Evolutionary conservation across 1,140 invertebrate species (phyloP), one percentile per base, ranked within the genome.

Genomic region (Cylas formicarius): DNA sequence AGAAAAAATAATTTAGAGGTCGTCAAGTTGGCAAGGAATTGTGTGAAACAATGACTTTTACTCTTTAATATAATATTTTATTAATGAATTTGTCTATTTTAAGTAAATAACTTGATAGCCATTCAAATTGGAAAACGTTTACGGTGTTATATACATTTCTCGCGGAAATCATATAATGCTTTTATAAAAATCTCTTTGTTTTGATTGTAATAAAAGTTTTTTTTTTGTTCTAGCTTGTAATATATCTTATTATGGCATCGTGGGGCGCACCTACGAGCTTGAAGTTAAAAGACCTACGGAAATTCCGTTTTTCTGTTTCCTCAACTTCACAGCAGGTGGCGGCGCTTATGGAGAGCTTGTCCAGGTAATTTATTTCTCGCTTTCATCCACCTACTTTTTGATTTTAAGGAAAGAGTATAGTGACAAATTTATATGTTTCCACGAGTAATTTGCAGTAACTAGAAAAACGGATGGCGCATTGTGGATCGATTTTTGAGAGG

Each of bases 321-420:
- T 87, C 44, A 86, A 86, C 65, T 86, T 87, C 63, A 86, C 82
- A 11, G 82, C 84, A 19, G 78, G 71, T 28, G 81, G 82, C 10
- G 75, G 72, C 0, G 73, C 77, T 52, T 74, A 80, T 45, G 82
- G 82, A 18, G 83, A 86, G 64, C 73, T 87, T 55, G 77, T 87
- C 51, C 84, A 86, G 78, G 84, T 86, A 72, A 63, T 60, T 53
- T 24, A 32, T 22, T n/a, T n/a, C n/a, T n/a, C n/a, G n/a, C n/a
- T n/a, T n/a, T n/a, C n/a, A n/a, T n/a, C n/a, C n/a, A n/a, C n/a
- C n/a, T n/a, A n/a, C n/a, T n/a, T n/a, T n/a, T n/a, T n/a, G n/a
- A n/a, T n/a, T n/a, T n/a, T n/a, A n/a, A n/a, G n/a, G n/a, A n/a
- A n/a, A n/a, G n/a, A n/a, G n/a, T n/a, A n/a, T n/a, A n/a, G n/a